Evolutionary conservation across 2,888 invertebrate species (phyloP).

Genomic region (Chromoteleia sp.): DNA sequence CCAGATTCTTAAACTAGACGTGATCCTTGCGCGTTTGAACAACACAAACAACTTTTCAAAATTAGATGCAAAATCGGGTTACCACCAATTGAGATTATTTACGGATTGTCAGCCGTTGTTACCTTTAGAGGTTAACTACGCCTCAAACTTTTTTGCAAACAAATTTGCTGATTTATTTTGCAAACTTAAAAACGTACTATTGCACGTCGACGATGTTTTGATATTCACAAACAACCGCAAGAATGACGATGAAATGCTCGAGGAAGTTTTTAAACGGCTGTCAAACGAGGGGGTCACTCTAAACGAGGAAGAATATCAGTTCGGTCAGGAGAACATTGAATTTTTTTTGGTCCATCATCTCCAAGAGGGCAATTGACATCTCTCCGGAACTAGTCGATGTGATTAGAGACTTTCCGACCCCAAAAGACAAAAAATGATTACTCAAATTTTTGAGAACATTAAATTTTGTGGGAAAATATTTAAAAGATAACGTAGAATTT

Average conservation of each 20-base stretch:
- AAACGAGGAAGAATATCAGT: no score
- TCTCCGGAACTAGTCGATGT: no score
- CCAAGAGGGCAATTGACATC: no score
- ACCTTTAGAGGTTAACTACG: constrained; percentile 71
- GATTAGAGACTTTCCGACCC: no score
- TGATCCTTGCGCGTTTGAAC: constrained; percentile 67
- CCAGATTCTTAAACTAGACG: constrained; percentile 74
- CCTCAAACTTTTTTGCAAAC: constrained; percentile 59
- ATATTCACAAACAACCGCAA: constrained; percentile 64
- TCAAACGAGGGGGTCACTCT: no score
- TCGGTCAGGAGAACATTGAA: no score
- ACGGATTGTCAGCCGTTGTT: constrained; percentile 63
- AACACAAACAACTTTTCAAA: constrained; percentile 57
- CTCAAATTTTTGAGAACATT: no score
- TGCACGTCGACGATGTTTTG: constrained; percentile 68
- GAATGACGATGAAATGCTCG: constrained; percentile 70
- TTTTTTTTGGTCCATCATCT: no score
- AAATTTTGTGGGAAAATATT: no score
- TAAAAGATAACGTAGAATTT: no score
- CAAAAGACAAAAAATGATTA: no score
- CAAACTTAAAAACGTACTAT: constrained; percentile 69
- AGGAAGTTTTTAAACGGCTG: constrained; percentile 72
- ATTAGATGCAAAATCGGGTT: constrained; percentile 70
- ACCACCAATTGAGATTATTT: constrained; percentile 61
- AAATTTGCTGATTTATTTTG: constrained; percentile 41